Evolutionary conservation across 2,888 invertebrate genomes (phyloP), one percentile per base, ranked within the genome.

Genomic region (Hypselothyrea guttata): DNA sequence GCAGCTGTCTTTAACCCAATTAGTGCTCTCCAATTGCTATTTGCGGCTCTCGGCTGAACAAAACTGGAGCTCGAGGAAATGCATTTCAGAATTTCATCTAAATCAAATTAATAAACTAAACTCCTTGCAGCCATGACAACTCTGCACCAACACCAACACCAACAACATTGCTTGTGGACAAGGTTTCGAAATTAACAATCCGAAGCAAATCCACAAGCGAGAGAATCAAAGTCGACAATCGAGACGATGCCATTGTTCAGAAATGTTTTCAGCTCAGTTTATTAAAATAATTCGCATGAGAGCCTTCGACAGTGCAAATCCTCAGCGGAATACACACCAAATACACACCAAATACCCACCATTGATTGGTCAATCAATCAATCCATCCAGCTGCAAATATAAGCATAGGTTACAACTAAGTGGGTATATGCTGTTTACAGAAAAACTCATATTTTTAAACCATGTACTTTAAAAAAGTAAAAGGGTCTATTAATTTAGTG

Each of bases 251-350:
- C 38, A 34, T 58, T 58, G 33, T 51, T 16, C 35, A 7, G 34
- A 18, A 30, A 37, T 13, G n/a, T 5, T 27, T 28, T n/a, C 11
- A 54, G 41, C 54, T 33, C 7, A 37, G 58, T 38, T 76, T 82
- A 84, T 83, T 84, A 83, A 84, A 84, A 79, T 82, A 78, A 62
- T 73, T 84, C 73, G 75, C 76, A 61, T 75, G 71, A 22, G 22
- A 22, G 22, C 22, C 22, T 22, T 5, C 22, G 22, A 73, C 59
- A 60, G 57, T 35, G 11, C 33, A 60, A 41, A 41, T 34, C 18
- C 4, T 11, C 13, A 38, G 27, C 4, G 9, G 34, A 41, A 47
- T 18, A 7, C 12, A 38, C 34, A 40, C 5, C 18, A 53, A n/a
- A n/a, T n/a, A n/a, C n/a, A n/a, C n/a, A n/a, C n/a, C n/a, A n/a